These are phyloP conservation scores for Drosophila mimica DNA, from an alignment of 2,888 invertebrate genomes.

Conservation along the genomic window DNA sequence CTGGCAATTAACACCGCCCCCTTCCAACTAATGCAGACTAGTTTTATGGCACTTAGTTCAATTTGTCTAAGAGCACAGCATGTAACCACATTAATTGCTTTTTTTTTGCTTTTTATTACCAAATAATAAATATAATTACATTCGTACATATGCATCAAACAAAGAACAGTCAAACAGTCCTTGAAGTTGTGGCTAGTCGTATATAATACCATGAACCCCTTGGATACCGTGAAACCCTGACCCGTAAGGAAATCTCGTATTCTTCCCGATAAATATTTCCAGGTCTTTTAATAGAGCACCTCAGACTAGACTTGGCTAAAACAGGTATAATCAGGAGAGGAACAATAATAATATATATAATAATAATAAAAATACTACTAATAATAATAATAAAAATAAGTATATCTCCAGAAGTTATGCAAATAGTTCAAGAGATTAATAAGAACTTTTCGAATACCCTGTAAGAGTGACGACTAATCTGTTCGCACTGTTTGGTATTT, in stretches of 20 bases:
- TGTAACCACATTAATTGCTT: slow-evolving; percentile 12
- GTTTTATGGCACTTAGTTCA: slow-evolving; percentile 10
- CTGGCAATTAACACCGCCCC: slow-evolving; percentile 31
- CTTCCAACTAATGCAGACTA: background rate
- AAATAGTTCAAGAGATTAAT: background rate
- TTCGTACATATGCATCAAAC: background rate
- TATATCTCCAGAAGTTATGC: background rate
- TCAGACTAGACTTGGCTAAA: background rate
- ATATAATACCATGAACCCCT: background rate
- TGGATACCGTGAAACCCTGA: background rate
- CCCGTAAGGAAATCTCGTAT: too few species aligned
- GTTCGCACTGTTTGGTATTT: background rate
- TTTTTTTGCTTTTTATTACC: background rate
- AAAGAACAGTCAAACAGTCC: too few species aligned
- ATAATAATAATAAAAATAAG: background rate
- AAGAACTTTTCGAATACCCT: background rate
- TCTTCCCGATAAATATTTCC: too few species aligned
- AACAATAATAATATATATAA: background rate
- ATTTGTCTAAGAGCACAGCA: slow-evolving; percentile 9
- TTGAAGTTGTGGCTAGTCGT: background rate
- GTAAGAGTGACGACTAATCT: background rate
- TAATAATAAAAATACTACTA: background rate
- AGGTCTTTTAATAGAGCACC: too few species aligned
- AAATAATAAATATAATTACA: background rate
- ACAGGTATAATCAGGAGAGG: background rate